phyloP scores from a whole-genome alignment of 1,140 invertebrate genomes.

The Probaryconus sp. region DNA sequence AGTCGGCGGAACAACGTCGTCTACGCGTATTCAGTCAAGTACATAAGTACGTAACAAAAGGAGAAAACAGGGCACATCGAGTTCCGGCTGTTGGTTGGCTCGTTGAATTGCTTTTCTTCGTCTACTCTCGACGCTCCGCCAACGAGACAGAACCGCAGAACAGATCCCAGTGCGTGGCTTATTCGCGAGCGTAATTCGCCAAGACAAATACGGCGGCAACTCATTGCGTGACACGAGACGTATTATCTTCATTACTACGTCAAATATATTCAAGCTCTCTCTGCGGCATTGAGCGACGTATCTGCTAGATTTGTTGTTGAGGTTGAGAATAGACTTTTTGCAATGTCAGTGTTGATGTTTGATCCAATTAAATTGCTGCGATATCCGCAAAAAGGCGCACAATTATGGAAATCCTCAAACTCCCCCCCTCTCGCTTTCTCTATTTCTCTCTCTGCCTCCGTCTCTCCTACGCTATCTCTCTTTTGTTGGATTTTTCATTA shows the following conservation, averaged over 20 bases:
- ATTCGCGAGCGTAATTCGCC: slow-evolving; percentile 49
- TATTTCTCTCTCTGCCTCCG: no score
- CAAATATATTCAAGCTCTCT: slow-evolving; percentile 13
- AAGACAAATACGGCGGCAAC: slow-evolving; percentile 49
- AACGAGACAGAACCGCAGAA: slow-evolving; percentile 31
- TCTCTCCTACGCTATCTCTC: no score
- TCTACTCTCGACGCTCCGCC: slow-evolving; percentile 25
- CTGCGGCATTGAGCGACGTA: not conserved
- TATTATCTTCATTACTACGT: slow-evolving; percentile 48
- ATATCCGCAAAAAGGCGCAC: no score
- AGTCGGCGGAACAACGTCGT: no score
- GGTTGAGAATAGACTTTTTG: no score
- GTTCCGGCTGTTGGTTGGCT: slow-evolving; percentile 34
- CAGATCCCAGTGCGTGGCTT: slow-evolving; percentile 24
- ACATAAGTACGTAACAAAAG: slow-evolving; percentile 46
- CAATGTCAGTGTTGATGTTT: not conserved
- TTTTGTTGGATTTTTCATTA: no score
- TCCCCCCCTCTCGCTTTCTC: no score
- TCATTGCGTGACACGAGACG: slow-evolving; percentile 35
- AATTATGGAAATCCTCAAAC: no score
- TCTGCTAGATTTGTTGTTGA: slow-evolving; percentile 14
- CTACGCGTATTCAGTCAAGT: slow-evolving; percentile 33
- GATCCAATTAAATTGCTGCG: not conserved
- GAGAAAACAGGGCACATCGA: slow-evolving; percentile 49
- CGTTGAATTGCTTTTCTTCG: slow-evolving; percentile 55